Conservation (phyloP, 2,888 invertebrate genomes). For the Sceliomorpha sp. region DNA sequence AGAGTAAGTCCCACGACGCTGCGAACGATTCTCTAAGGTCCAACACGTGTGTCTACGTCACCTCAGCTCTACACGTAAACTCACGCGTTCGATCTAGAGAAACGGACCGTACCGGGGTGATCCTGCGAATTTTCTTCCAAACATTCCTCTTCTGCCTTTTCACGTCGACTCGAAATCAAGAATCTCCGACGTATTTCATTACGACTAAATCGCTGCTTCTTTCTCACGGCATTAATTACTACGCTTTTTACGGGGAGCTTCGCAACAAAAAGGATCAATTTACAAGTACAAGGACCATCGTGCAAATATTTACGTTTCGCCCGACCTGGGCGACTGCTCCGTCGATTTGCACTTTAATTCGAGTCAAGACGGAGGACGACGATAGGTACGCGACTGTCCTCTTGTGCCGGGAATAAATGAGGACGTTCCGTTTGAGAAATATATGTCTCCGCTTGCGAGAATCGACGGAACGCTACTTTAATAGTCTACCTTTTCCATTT, state of each 20-base stretch:
- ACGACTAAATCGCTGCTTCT: neutral
- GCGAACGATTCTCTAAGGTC: slow-evolving; percentile 76
- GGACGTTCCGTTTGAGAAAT: too few species aligned
- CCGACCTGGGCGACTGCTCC: slow-evolving; percentile 15
- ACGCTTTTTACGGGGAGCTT: neutral
- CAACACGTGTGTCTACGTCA: slow-evolving; percentile 80
- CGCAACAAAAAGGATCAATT: slow-evolving; percentile 22
- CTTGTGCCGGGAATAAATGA: slow-evolving; percentile 8
- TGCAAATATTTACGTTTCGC: slow-evolving; percentile 38
- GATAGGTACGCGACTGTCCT: slow-evolving; percentile 7
- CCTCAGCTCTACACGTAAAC: slow-evolving; percentile 78
- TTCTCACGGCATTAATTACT: slow-evolving; percentile 21
- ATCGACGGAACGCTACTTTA: too few species aligned
- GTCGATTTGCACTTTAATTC: slow-evolving; percentile 22
- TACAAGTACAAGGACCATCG: slow-evolving; percentile 31
- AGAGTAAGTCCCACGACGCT: slow-evolving; percentile 42
- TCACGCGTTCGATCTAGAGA: slow-evolving; percentile 80
- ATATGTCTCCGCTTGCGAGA: too few species aligned
- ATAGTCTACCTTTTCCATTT: too few species aligned
- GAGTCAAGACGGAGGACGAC: slow-evolving; percentile 16
- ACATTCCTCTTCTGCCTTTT: too few species aligned
- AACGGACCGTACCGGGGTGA: slow-evolving; percentile 30
- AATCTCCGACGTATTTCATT: too few species aligned
- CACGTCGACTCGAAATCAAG: too few species aligned
- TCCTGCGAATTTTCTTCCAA: slow-evolving; percentile 19